Conservation (phyloP, 2,797 vertebrate species). For the Xiphophorus birchmanni region DNA sequence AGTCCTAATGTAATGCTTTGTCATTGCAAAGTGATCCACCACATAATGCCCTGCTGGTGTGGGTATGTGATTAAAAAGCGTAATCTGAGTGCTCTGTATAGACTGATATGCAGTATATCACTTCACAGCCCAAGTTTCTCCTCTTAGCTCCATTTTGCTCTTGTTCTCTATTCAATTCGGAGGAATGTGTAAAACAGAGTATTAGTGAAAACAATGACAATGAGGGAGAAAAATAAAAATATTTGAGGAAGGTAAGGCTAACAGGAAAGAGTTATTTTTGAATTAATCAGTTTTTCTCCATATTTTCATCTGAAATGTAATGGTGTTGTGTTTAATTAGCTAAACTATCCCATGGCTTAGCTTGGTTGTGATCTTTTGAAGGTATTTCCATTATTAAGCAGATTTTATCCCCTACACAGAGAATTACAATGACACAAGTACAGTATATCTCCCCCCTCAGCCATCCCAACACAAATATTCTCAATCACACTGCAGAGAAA, state of each 20-base stretch:
- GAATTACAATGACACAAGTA: not conserved
- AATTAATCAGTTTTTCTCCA: not conserved
- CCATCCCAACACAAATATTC: not conserved
- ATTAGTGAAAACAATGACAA: not conserved
- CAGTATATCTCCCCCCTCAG: not conserved
- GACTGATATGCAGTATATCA: slow-evolving; percentile 61
- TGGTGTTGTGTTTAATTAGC: not conserved
- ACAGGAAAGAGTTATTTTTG: not conserved
- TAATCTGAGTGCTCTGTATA: slow-evolving; percentile 65
- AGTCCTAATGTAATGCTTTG: slow-evolving; percentile 59
- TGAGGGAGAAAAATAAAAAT: not conserved
- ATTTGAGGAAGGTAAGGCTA: not conserved
- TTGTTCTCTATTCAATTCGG: slow-evolving; percentile 15
- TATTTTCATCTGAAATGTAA: not conserved
- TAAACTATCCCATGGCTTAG: not conserved
- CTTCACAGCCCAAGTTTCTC: slow-evolving; percentile 44
- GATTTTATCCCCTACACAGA: not conserved
- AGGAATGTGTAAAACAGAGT: not conserved
- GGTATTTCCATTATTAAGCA: not conserved
- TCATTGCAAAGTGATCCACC: slow-evolving; percentile 68
- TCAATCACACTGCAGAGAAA: not conserved
- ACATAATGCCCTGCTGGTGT: slow-evolving; percentile 55
- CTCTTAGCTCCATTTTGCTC: slow-evolving; percentile 24
- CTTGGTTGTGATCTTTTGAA: not conserved
- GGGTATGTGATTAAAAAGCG: slow-evolving; percentile 74